These are phyloP conservation scores for Sarcophaga peregrina DNA, from an alignment of 1,140 invertebrate species.

Conservation along the genomic window DNA sequence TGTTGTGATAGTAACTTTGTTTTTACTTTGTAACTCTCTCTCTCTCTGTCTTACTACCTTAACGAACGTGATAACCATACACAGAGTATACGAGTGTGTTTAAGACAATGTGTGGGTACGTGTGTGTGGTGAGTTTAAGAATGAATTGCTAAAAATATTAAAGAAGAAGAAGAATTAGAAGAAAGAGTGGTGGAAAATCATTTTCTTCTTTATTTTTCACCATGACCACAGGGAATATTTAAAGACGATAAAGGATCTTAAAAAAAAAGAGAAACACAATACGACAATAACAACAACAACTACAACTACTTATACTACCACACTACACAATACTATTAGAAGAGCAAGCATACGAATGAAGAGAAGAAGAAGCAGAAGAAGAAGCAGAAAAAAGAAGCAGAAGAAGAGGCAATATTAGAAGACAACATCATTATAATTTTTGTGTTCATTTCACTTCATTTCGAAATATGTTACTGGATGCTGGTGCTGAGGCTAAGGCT, in stretches of 20 bases:
- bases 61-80: too few relatives aligned
- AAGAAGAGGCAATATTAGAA: not conserved
- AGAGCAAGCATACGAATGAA: too few relatives aligned
- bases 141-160: too few relatives aligned
- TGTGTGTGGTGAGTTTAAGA: not conserved
- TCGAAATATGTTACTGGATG: not conserved
- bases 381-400: too few relatives aligned
- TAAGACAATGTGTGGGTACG: not conserved
- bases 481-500: not conserved
- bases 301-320: too few relatives aligned
- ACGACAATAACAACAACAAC: too few relatives aligned
- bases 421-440: constrained; percentile 25
- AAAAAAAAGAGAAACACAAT: too few relatives aligned
- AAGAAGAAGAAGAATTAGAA: not conserved
- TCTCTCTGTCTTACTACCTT: too few relatives aligned
- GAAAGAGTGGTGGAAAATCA: not conserved
- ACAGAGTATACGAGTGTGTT: not conserved
- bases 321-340: too few relatives aligned
- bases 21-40: too few relatives aligned
- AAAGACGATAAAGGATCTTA: constrained; percentile 23
- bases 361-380: not conserved
- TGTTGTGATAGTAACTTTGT: too few relatives aligned
- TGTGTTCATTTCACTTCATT: not conserved
- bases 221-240: constrained; percentile 37
- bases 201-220: not conserved